phyloP scores from a whole-genome alignment of 2,797 vertebrate species.

The Gouania willdenowi region DNA sequence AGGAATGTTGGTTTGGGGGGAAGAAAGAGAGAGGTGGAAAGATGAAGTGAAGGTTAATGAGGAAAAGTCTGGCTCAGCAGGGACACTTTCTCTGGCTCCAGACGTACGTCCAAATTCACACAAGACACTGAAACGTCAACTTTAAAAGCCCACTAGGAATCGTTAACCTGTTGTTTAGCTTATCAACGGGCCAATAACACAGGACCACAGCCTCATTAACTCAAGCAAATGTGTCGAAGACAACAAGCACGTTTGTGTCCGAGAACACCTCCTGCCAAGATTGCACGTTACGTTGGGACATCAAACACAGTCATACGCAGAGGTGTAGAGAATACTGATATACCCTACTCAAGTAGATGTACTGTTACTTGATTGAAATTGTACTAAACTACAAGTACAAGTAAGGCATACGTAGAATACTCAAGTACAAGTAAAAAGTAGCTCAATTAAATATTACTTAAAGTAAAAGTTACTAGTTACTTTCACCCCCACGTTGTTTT shows the following conservation, averaged over 20 bases:
- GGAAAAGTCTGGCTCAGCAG: slow-evolving; percentile 47
- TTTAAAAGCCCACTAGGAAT: slow-evolving; percentile 48
- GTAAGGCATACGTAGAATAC: no score
- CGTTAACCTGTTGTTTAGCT: slow-evolving; percentile 44
- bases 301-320: not conserved
- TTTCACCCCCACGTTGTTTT: no score
- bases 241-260: slow-evolving; percentile 18
- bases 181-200: slow-evolving; percentile 49
- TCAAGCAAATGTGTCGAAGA: slow-evolving; percentile 28
- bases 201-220: slow-evolving; percentile 49
- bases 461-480: no score
- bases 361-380: no score
- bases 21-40: slow-evolving; percentile 35
- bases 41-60: slow-evolving; percentile 63
- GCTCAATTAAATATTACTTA: no score
- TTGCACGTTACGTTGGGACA: slow-evolving; percentile 2
- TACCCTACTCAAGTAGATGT: no score
- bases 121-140: slow-evolving; percentile 33
- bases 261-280: not conserved
- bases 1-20: slow-evolving; percentile 21
- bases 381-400: no score
- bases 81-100: slow-evolving; percentile 51
- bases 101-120: slow-evolving; percentile 30
- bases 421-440: no score
- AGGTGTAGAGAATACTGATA: no score